Evolutionary conservation across 2,888 invertebrate genomes (phyloP).

Genomic region (Gibbula magus): DNA sequence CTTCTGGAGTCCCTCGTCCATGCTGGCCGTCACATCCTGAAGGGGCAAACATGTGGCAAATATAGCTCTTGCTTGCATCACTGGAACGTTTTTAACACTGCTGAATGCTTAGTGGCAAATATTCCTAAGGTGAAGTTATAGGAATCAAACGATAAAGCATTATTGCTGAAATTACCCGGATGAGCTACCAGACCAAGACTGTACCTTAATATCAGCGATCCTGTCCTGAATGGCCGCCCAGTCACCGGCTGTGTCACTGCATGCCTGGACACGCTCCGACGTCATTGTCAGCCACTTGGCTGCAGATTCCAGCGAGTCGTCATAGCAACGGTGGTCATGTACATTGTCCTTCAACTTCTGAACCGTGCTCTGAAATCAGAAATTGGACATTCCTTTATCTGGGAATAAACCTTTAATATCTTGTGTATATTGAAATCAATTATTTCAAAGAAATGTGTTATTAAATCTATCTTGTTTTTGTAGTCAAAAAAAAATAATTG

Average conservation of each 20-base stretch:
- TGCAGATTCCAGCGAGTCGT: slow-evolving; percentile 92
- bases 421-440: no score
- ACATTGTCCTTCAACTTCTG: slow-evolving; percentile 83
- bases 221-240: slow-evolving; percentile 84
- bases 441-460: no score
- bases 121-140: no score
- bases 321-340: slow-evolving; percentile 87
- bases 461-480: no score
- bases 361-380: slow-evolving; percentile 80
- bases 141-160: no score
- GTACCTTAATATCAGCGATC: slow-evolving; percentile 85
- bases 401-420: no score
- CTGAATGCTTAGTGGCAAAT: no score
- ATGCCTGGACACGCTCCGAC: slow-evolving; percentile 87
- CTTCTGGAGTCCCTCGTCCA: slow-evolving; percentile 83
- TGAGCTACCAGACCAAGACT: no score
- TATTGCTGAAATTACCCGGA: no score
- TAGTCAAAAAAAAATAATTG: no score
- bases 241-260: slow-evolving; percentile 86
- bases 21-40: slow-evolving; percentile 75
- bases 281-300: slow-evolving; percentile 90
- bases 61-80: neutral
- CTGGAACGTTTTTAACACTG: neutral
- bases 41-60: slow-evolving; percentile 21
- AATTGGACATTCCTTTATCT: no score